Percentiles rank a stretch among this genome's conserved stretches.
phyloP scores from a whole-genome alignment of 2,113 vertebrate species.

The Mohoua ochrocephala region DNA sequence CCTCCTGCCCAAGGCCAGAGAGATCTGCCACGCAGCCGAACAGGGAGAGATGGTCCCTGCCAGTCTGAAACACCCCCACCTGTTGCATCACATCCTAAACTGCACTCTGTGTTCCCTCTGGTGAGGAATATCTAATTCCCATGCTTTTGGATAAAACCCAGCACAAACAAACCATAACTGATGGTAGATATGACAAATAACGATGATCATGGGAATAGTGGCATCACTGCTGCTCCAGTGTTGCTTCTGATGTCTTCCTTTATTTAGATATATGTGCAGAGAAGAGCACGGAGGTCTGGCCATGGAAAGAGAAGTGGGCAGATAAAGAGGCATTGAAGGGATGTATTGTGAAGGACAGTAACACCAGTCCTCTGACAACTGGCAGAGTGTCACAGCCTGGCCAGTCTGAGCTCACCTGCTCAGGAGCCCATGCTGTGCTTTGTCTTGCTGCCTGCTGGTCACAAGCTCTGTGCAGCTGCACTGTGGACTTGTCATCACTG shows the following conservation, averaged over 20 bases:
- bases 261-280: background rate
- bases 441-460: background rate
- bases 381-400: background rate
- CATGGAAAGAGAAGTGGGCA: background rate
- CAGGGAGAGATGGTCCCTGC: background rate
- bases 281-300: background rate
- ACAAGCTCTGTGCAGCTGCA: background rate
- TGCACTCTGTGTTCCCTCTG: background rate
- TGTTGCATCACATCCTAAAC: background rate
- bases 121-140: background rate
- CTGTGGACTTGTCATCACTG: background rate
- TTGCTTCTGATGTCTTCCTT: background rate
- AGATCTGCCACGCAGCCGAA: rapidly evolving
- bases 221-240: background rate
- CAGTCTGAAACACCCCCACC: background rate
- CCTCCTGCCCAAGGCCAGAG: background rate
- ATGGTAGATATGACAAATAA: background rate
- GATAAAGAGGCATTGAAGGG: background rate
- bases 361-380: background rate
- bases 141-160: background rate
- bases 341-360: rapidly evolving
- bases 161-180: background rate
- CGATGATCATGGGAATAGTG: background rate
- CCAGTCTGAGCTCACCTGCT: background rate
- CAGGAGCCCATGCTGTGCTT: background rate